Base-by-base conservation (phyloP, 1,140 invertebrate genomes). In the Pseudomyrmex pallidus region DNA sequence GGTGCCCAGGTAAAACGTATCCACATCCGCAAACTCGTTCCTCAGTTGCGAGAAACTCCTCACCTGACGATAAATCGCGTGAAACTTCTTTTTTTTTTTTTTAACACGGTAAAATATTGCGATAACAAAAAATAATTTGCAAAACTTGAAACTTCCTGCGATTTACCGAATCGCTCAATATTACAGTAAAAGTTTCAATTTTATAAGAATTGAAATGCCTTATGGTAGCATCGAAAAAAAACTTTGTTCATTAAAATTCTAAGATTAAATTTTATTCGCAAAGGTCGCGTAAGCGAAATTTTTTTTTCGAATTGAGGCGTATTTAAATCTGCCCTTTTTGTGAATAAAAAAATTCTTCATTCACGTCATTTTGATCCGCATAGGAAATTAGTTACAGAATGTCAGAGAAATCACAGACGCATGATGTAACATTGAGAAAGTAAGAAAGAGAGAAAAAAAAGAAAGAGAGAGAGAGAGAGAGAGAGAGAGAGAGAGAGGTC, bases 1-100 rank as follows among this genome's bases (percentile, higher is more conserved):
- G 13, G 96, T 95, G 13, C 96, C 97, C 89, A 98, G 94, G 92
- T 98, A 98, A 93, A 99, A 99, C 12, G 97, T 98, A 91, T 98
- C 97, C 54, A 98, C 97, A 87, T 98, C 97, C 1, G 97, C 97
- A 90, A 98, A 98, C 90, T 99, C 98, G 90, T 98, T 98, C 57
- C 98, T 96, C 52, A 99, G 93, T 87, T 99, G 98, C 0, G 98
- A 98, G 92, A 98, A 98, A 93, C 98, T 98, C 83, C 98, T 95
- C 2, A 99, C 97, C 97, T 97, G 89, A 35, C 8, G 10, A 22
- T 61, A 56, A 22, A 48, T 57, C 10, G 12, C 13, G 54, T 44
- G 46, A 3, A 62, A 0, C 13, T 15, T 25, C 48, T 25, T 48
- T 1, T 3, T 74, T 48, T 63, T 7, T 2, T 44, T 35, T 35